Conservation (phyloP, 2,797 vertebrate genomes). For the Allobates femoralis region DNA sequence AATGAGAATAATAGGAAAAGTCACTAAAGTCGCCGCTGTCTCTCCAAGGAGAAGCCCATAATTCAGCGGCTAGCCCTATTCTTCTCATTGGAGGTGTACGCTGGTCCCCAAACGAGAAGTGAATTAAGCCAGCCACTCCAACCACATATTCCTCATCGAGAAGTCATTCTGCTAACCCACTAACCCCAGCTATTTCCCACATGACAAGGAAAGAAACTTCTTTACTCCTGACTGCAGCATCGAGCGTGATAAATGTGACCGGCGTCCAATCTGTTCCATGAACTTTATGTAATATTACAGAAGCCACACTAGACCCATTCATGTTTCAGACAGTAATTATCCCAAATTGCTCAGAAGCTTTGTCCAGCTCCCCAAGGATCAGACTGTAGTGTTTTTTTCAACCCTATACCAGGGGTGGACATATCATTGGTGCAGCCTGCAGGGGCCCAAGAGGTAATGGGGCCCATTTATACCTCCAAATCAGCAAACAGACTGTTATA, state of each 20-base stretch:
- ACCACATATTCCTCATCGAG: slow-evolving; percentile 50
- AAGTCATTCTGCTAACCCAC: slow-evolving; percentile 49
- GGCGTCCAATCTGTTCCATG: slow-evolving; percentile 17
- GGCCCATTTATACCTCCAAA: too few species aligned
- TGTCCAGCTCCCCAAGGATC: background rate
- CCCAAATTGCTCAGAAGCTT: background rate
- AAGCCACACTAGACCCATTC: background rate
- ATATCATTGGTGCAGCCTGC: too few species aligned
- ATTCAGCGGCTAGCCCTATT: slow-evolving; percentile 27
- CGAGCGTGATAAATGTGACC: slow-evolving; percentile 45
- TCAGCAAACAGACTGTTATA: too few species aligned
- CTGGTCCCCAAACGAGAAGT: slow-evolving; percentile 23
- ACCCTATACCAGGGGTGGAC: too few species aligned
- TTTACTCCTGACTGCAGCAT: slow-evolving; percentile 43
- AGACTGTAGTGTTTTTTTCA: background rate
- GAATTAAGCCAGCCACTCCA: slow-evolving; percentile 29
- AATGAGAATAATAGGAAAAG: slow-evolving; percentile 50
- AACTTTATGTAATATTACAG: background rate
- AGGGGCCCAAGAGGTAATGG: too few species aligned
- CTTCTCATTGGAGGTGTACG: slow-evolving; percentile 19
- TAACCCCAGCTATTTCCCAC: slow-evolving; percentile 57
- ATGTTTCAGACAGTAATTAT: slow-evolving; percentile 17
- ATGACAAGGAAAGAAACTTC: slow-evolving; percentile 40
- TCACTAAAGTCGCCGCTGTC: slow-evolving; percentile 42
- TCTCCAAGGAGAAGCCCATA: slow-evolving; percentile 28